Percentiles rank a stretch among this genome's conserved stretches.
Evolutionary conservation across 2,113 vertebrate genomes (phyloP).

Genomic region (Spilogale gracilis): DNA sequence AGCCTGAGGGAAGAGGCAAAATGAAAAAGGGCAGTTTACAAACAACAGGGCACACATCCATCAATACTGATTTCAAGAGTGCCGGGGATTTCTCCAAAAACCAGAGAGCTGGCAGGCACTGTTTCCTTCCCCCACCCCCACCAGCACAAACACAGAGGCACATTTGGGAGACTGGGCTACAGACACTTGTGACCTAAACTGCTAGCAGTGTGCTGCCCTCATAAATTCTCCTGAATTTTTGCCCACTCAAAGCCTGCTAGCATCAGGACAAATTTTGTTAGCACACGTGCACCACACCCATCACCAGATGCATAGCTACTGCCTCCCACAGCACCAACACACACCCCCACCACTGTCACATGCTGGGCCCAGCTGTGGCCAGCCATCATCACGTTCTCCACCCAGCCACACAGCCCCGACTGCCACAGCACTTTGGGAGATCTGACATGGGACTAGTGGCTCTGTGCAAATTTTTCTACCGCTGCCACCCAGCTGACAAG

Average conservation of each 20-base stretch:
- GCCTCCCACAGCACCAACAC: background rate
- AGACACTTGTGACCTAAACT: background rate
- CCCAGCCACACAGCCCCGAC: background rate
- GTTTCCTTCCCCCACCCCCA: background rate
- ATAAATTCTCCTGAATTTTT: background rate
- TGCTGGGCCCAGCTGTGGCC: background rate
- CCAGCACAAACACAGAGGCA: background rate
- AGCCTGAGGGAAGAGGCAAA: background rate
- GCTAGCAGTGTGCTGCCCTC: background rate
- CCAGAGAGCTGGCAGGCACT: background rate
- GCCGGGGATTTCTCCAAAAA: background rate
- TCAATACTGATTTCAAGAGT: background rate
- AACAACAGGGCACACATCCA: background rate
- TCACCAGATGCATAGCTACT: background rate
- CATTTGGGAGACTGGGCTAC: background rate
- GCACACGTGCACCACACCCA: background rate
- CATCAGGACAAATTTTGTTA: background rate
- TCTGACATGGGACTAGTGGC: background rate
- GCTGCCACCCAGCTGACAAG: background rate
- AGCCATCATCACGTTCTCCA: background rate
- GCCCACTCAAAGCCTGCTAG: background rate
- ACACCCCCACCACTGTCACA: background rate
- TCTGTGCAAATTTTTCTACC: background rate
- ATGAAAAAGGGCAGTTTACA: background rate
- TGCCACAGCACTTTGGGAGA: background rate